Conservation (phyloP, 2,797 vertebrate genomes). For the Picus viridis region DNA sequence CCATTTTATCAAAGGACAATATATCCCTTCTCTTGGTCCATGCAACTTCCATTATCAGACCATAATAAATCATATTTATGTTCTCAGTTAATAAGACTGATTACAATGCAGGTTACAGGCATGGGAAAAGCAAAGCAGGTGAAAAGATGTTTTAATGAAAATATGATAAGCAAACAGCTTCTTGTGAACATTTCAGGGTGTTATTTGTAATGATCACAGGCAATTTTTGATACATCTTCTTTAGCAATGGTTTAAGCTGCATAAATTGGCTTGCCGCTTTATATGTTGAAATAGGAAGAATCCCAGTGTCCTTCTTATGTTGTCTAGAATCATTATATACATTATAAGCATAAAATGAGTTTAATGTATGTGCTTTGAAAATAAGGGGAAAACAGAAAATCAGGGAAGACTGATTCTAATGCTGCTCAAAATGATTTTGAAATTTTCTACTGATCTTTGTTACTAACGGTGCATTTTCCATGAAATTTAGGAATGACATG, state of each 20-base stretch:
- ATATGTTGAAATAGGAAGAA: conserved; percentile 76
- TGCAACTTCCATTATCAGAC: conserved; percentile 87
- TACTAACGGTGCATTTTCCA: conserved; percentile 68
- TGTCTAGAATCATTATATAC: conserved; percentile 80
- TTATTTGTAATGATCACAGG: conserved; percentile 83
- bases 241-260: conserved; percentile 82
- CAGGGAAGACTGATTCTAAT: conserved; percentile 73
- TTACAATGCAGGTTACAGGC: conserved; percentile 81
- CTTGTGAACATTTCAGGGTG: conserved; percentile 80
- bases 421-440: conserved; percentile 76
- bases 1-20: conserved; percentile 89
- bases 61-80: conserved; percentile 91
- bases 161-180: conserved; percentile 84
- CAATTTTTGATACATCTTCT: conserved; percentile 83
- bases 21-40: conserved; percentile 88
- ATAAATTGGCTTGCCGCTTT: conserved; percentile 80
- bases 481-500: conserved; percentile 70
- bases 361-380: conserved; percentile 78
- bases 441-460: conserved; percentile 78
- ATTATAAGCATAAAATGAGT: conserved; percentile 82
- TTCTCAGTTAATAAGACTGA: conserved; percentile 87
- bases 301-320: conserved; percentile 76
- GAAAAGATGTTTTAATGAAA: conserved; percentile 86
- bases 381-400: conserved; percentile 76
- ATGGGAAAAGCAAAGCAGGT: conserved; percentile 82